Percentiles rank a stretch among this genome's conserved stretches.
Conservation (phyloP, 2,888 invertebrate species). For the Drosophila siamana region DNA sequence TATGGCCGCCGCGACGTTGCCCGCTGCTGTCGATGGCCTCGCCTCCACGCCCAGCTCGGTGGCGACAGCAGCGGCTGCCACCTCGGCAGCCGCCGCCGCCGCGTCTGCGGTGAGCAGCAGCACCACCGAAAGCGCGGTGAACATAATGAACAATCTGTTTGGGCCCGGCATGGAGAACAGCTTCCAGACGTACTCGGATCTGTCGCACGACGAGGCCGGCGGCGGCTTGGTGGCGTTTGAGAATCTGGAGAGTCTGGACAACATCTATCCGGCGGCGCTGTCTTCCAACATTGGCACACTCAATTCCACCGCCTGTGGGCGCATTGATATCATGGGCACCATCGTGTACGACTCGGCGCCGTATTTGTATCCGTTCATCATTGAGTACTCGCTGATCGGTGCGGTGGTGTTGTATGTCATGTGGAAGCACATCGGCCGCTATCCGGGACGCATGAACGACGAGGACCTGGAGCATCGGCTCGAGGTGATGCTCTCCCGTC, state of each 20-base stretch:
- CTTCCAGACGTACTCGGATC: slow-evolving; percentile 84
- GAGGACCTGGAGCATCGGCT: slow-evolving; percentile 95
- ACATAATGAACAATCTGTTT: slow-evolving; percentile 84
- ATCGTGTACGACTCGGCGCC: slow-evolving; percentile 97
- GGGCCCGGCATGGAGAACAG: slow-evolving; percentile 84
- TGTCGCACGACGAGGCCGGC: slow-evolving; percentile 82
- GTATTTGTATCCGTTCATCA: slow-evolving; percentile 97
- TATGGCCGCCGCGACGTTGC: slow-evolving; percentile 53
- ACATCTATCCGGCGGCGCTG: slow-evolving; percentile 87
- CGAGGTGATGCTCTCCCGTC: slow-evolving; percentile 94
- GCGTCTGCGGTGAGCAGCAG: too few relatives aligned
- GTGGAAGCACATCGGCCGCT: slow-evolving; percentile 97
- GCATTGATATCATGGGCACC: slow-evolving; percentile 95
- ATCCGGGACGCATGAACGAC: slow-evolving; percentile 91
- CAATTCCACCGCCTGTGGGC: slow-evolving; percentile 90
- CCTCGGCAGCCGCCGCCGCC: too few relatives aligned
- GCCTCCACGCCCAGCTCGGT: slow-evolving; percentile 67
- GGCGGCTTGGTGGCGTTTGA: slow-evolving; percentile 78
- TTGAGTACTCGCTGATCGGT: slow-evolving; percentile 97
- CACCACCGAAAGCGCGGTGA: slow-evolving; percentile 81
- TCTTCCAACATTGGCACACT: slow-evolving; percentile 85
- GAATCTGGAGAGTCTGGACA: slow-evolving; percentile 87
- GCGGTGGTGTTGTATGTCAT: slow-evolving; percentile 98
- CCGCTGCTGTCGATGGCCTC: slow-evolving; percentile 64
- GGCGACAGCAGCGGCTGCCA: neutral